phyloP scores from a whole-genome alignment of 1,140 invertebrate genomes.

The Gyrodactylus bullatarudis region DNA sequence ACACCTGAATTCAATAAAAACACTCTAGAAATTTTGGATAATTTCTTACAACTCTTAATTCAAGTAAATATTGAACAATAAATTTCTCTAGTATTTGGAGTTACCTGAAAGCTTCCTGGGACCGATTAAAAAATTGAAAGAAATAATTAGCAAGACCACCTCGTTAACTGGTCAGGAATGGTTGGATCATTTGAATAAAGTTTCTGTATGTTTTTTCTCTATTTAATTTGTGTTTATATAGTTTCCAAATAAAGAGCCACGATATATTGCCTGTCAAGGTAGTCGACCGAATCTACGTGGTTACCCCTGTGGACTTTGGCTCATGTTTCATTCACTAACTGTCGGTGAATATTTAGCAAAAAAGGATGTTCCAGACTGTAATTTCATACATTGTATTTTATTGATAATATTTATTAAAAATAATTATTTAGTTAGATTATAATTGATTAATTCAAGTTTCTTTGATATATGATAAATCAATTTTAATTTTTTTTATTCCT shows the following conservation, averaged over 20 bases:
- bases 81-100: neutral
- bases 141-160: neutral
- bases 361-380: too few relatives aligned
- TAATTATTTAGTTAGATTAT: too few relatives aligned
- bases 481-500: neutral
- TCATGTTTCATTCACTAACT: slow-evolving; percentile 3
- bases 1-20: neutral
- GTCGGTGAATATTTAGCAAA: neutral
- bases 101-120: neutral
- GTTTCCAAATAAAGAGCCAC: neutral
- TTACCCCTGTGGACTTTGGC: slow-evolving; percentile 7
- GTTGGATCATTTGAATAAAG: neutral
- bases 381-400: too few relatives aligned
- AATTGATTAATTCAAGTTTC: too few relatives aligned
- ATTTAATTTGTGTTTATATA: neutral
- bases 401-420: too few relatives aligned
- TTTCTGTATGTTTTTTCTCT: neutral
- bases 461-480: neutral
- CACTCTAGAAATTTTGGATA: too few relatives aligned
- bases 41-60: neutral
- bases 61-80: neutral
- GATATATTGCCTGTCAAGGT: slow-evolving; percentile 1
- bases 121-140: neutral
- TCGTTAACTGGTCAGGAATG: neutral
- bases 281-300: slow-evolving; percentile 2